A percentile compares a stretch with the other conserved stretches of the same genome.
Evolutionary conservation across 2,797 vertebrate genomes (phyloP).

Genomic region (Mormyrops boulengeri): DNA sequence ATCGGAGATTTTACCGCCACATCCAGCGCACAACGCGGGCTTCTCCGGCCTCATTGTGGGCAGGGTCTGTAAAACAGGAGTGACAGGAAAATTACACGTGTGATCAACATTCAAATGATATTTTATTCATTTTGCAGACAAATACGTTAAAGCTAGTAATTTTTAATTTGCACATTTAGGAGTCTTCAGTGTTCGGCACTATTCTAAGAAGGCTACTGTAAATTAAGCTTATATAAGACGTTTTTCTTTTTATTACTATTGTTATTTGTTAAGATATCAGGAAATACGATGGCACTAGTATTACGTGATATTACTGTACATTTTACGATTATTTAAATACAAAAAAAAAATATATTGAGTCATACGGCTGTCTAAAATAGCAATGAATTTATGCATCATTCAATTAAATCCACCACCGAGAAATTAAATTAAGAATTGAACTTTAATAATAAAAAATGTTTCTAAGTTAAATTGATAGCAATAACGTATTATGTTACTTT

Average conservation of each 20-base stretch:
- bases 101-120: neutral
- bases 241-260: neutral
- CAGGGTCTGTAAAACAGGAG: conserved; percentile 68
- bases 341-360: neutral
- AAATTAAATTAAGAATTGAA: neutral
- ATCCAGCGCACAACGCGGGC: conserved; percentile 93
- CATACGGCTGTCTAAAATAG: neutral
- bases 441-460: neutral
- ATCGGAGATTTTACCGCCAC: conserved; percentile 94
- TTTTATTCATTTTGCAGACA: neutral
- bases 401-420: neutral
- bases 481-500: neutral
- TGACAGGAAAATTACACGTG: neutral
- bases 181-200: neutral
- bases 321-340: neutral
- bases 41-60: conserved; percentile 94
- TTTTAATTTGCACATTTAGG: neutral
- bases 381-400: neutral
- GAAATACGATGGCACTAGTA: neutral
- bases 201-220: neutral
- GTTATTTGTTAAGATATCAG: neutral
- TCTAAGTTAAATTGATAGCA: neutral
- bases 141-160: neutral
- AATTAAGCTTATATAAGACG: neutral
- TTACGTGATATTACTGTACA: neutral